Percentiles rank a stretch among this genome's conserved stretches.
Evolutionary conservation across 2,797 vertebrate genomes (phyloP).

Genomic region (Sebastes steindachneri): DNA sequence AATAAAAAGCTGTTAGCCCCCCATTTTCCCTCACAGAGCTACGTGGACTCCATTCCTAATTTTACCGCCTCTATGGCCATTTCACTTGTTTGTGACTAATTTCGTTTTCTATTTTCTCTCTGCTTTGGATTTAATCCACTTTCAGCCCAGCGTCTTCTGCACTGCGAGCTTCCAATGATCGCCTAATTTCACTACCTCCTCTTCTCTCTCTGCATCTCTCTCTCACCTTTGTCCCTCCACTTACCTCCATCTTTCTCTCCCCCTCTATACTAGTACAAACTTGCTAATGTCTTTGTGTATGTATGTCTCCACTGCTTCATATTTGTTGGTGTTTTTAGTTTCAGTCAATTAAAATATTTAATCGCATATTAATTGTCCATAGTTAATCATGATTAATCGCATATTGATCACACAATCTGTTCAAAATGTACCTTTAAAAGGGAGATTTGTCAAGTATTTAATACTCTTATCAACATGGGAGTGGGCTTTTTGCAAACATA

Average conservation of each 20-base stretch:
- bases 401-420: too few species aligned
- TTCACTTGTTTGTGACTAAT: constrained; percentile 3
- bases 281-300: background rate
- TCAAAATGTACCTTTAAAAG: too few species aligned
- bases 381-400: too few species aligned
- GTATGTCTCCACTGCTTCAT: background rate
- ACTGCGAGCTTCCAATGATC: background rate
- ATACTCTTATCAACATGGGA: too few species aligned
- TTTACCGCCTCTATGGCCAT: background rate
- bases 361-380: too few species aligned
- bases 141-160: background rate
- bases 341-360: too few species aligned
- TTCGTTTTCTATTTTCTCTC: background rate
- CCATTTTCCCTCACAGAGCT: background rate
- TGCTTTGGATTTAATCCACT: background rate
- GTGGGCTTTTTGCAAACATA: too few species aligned
- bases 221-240: background rate
- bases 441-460: too few species aligned
- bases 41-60: background rate
- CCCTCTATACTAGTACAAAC: background rate
- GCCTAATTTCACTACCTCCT: background rate
- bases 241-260: background rate
- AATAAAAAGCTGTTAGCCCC: constrained; percentile 21
- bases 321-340: too few species aligned
- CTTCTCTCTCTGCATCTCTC: background rate